A percentile compares a stretch with the other conserved stretches of the same genome.
Evolutionary conservation across 2,113 vertebrate genomes (phyloP).

Genomic region (Anguilla rostrata): DNA sequence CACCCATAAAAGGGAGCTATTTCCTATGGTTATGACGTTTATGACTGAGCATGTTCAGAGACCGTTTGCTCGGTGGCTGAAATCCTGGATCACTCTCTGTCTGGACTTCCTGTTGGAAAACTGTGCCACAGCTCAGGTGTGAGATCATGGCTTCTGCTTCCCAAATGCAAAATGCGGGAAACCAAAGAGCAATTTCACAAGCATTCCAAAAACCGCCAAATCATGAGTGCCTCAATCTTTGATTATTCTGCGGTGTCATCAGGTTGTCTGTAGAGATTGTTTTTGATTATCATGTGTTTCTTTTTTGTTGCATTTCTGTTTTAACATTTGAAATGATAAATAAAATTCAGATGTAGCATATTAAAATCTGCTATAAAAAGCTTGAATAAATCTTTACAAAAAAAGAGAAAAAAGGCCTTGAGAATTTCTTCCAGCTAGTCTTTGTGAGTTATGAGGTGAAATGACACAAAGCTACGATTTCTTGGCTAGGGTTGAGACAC

Average conservation of each 20-base stretch:
- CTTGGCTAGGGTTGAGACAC: slow-evolving; percentile 30
- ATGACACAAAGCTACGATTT: slow-evolving; percentile 24
- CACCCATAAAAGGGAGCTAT: neutral
- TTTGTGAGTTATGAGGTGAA: slow-evolving; percentile 31
- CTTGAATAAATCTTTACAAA: slow-evolving; percentile 65
- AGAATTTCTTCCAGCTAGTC: slow-evolving; percentile 50
- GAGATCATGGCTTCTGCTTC: neutral
- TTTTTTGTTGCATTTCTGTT: slow-evolving; percentile 33
- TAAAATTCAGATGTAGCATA: slow-evolving; percentile 71
- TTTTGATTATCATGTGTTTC: slow-evolving; percentile 31
- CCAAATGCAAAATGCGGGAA: neutral
- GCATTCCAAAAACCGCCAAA: slow-evolving; percentile 21
- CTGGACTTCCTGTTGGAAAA: slow-evolving; percentile 11
- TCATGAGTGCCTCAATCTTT: slow-evolving; percentile 15
- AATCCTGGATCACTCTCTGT: neutral
- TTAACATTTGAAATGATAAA: slow-evolving; percentile 62
- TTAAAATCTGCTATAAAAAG: slow-evolving; percentile 52
- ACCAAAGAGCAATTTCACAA: neutral
- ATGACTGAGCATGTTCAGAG: neutral
- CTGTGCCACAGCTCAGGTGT: neutral
- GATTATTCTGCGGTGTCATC: slow-evolving; percentile 47
- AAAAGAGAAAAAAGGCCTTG: slow-evolving; percentile 52
- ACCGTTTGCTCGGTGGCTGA: neutral
- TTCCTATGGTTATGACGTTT: neutral
- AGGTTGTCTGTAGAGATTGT: slow-evolving; percentile 51